A percentile compares a stretch with the other conserved stretches of the same genome.
Conservation (phyloP, 2,888 invertebrate genomes). For the Antitype chi region DNA sequence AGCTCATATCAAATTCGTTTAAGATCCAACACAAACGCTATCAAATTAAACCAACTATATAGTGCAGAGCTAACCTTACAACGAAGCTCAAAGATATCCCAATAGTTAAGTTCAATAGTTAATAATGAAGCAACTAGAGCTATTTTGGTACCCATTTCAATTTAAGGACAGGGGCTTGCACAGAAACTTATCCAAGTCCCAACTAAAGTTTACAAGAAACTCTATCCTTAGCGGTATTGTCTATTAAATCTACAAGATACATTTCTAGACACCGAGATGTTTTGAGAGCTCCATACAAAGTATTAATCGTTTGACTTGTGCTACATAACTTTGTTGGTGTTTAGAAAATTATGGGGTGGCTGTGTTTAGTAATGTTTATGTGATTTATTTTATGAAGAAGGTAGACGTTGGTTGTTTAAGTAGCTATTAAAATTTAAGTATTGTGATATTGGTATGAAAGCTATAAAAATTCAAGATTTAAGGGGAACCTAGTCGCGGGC, state of each 20-base stretch:
- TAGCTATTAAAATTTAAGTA: background rate
- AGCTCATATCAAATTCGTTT: conserved; percentile 28
- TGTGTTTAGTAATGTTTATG: background rate
- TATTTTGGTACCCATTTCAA: conserved; percentile 88
- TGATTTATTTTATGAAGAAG: background rate
- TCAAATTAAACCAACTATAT: conserved; percentile 42
- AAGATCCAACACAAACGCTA: conserved; percentile 28
- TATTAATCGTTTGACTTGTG: conserved; percentile 72
- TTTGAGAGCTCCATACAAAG: conserved; percentile 75
- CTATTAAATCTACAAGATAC: conserved; percentile 88
- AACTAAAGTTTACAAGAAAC: conserved; percentile 86
- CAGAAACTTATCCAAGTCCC: conserved; percentile 85
- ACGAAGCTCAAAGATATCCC: conserved; percentile 64
- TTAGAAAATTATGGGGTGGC: conserved; percentile 10
- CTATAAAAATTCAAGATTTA: too few relatives aligned
- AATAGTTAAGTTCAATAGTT: conserved; percentile 79
- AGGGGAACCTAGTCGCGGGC: too few relatives aligned
- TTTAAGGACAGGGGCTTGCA: conserved; percentile 85
- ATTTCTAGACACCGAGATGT: conserved; percentile 79
- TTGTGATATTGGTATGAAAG: background rate
- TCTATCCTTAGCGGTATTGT: conserved; percentile 85
- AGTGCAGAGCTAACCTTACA: conserved; percentile 51
- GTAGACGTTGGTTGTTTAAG: background rate
- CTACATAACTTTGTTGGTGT: conserved; percentile 52
- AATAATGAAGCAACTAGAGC: conserved; percentile 82